Conservation (phyloP, 2,113 vertebrate species). For the Erpornis zantholeuca region DNA sequence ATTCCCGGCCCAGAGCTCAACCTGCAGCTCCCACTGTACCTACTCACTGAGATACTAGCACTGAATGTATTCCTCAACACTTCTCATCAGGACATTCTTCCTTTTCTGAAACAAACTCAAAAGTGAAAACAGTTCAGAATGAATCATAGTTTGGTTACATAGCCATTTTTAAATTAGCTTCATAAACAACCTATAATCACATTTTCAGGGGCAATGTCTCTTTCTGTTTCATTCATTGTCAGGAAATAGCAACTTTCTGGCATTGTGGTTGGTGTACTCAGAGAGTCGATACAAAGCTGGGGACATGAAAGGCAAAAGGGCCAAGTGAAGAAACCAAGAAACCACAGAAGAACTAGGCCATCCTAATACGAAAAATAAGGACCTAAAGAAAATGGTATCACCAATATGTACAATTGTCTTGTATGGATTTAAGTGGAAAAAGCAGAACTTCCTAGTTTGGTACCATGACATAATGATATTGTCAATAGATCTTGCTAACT, state of each 20-base stretch:
- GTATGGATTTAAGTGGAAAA: not conserved
- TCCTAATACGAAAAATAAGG: not conserved
- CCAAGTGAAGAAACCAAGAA: not conserved
- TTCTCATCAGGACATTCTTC: not conserved
- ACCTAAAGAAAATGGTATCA: too few species aligned
- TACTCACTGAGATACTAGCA: fast-evolving
- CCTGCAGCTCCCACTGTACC: fast-evolving
- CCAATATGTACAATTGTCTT: not conserved
- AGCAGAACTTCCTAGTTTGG: not conserved
- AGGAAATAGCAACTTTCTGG: not conserved
- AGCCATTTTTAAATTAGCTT: not conserved
- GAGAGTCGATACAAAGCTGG: fast-evolving
- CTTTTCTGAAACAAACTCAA: not conserved
- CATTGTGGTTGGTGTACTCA: not conserved
- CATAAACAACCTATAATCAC: not conserved
- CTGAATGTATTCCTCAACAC: not conserved
- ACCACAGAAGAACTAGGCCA: not conserved
- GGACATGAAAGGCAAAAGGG: not conserved
- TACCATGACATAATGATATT: not conserved
- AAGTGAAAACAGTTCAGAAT: not conserved
- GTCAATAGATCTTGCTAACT: not conserved
- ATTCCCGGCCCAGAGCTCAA: fast-evolving
- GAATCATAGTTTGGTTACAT: not conserved
- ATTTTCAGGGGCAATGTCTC: not conserved
- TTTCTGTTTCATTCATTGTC: not conserved